phyloP scores from a whole-genome alignment of 2,888 invertebrate species.

The Pinctada fucata region DNA sequence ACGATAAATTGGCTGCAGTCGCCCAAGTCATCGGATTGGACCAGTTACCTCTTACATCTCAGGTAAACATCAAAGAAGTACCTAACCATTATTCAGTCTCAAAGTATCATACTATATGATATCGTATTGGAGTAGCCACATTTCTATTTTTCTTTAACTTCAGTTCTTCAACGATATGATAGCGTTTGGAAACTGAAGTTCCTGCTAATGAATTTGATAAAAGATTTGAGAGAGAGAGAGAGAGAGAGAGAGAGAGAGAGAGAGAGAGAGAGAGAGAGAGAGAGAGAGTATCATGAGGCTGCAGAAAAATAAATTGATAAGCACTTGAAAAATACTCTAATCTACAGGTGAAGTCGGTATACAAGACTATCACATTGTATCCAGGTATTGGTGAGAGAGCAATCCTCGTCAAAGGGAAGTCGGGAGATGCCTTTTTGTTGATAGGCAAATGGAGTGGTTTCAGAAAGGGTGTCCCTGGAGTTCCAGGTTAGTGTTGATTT shows the following conservation, averaged over 20 bases:
- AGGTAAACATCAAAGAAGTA: no score
- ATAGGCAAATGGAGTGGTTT: constrained; percentile 77
- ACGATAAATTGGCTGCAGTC: constrained; percentile 75
- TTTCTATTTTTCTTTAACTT: not conserved
- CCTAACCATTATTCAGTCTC: constrained; percentile 1
- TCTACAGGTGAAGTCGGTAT: not conserved
- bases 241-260: no score
- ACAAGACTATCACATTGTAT: constrained; percentile 71
- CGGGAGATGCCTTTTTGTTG: constrained; percentile 77
- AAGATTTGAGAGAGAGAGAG: no score
- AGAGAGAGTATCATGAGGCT: no score
- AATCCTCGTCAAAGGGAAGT: constrained; percentile 76
- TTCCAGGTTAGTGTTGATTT: constrained; percentile 50
- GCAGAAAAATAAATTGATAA: no score
- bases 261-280: no score
- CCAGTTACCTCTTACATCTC: constrained; percentile 69
- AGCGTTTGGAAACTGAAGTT: no score
- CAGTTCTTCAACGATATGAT: no score
- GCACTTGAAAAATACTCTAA: no score
- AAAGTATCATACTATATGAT: constrained; percentile 33
- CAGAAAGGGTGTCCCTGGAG: constrained; percentile 67
- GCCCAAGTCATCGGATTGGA: constrained; percentile 78
- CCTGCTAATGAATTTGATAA: no score
- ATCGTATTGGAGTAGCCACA: constrained; percentile 40
- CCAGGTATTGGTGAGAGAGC: constrained; percentile 76